A percentile compares a stretch with the other conserved stretches of the same genome.
These are phyloP conservation scores for Zosterops hypoxanthus DNA, from an alignment of 2,113 vertebrate genomes.

Conservation along the genomic window DNA sequence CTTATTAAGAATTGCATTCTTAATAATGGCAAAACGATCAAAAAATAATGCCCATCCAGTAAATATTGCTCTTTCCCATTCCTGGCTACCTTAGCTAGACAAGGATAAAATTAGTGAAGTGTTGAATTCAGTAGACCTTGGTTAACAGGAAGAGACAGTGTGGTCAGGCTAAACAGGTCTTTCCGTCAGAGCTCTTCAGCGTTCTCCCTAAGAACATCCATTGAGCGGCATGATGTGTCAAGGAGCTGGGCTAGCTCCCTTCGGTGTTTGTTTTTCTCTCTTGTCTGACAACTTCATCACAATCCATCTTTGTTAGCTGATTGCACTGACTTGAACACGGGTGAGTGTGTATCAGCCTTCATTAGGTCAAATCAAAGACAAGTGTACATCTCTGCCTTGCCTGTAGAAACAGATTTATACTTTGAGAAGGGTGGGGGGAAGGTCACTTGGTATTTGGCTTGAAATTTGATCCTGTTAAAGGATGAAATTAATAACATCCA, in stretches of 20 bases:
- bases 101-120: neutral
- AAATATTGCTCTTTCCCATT: neutral
- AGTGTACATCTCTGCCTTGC: neutral
- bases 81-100: neutral
- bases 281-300: conserved; percentile 53
- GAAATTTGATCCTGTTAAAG: conserved; percentile 58
- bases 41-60: neutral
- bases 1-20: neutral
- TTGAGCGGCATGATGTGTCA: conserved; percentile 9
- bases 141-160: neutral
- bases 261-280: conserved; percentile 32
- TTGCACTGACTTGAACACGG: conserved; percentile 39
- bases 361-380: conserved; percentile 50
- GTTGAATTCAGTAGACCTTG: neutral
- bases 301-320: conserved; percentile 29
- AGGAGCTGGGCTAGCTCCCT: neutral
- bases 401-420: neutral
- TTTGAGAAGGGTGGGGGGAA: conserved; percentile 6
- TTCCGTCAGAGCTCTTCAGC: neutral
- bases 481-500: conserved; percentile 54
- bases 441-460: conserved; percentile 50
- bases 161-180: neutral
- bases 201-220: conserved; percentile 53
- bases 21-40: neutral
- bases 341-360: conserved; percentile 25